Conservation (phyloP, 2,113 vertebrate species). For the Hassar affinis region DNA sequence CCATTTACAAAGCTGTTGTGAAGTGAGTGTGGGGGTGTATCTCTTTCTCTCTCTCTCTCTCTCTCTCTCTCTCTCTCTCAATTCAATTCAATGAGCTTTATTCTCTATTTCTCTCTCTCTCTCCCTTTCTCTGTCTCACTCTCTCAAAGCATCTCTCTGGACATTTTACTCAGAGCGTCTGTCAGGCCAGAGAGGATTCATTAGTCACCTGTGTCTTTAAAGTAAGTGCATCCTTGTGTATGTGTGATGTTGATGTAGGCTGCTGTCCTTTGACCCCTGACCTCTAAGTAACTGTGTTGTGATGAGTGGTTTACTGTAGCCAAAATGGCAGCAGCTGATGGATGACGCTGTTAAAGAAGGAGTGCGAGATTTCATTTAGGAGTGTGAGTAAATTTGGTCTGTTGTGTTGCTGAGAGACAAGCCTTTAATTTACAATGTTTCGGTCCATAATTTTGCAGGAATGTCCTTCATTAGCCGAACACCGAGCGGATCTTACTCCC, state of each 20-base stretch:
- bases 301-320: slow-evolving; percentile 51
- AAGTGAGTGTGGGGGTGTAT: slow-evolving; percentile 5
- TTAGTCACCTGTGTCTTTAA: background rate
- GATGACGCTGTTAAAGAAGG: slow-evolving; percentile 54
- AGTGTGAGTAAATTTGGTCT: slow-evolving; percentile 32
- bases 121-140: background rate
- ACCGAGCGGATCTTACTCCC: background rate
- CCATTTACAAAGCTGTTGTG: slow-evolving; percentile 21
- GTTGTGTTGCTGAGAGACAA: background rate
- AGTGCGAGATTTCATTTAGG: slow-evolving; percentile 51
- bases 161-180: slow-evolving; percentile 3
- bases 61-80: background rate
- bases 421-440: background rate
- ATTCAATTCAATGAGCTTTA: accelerated
- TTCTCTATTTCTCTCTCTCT: background rate
- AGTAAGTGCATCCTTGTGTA: background rate
- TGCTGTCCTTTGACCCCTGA: slow-evolving; percentile 21
- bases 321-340: slow-evolving; percentile 55
- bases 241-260: slow-evolving; percentile 17
- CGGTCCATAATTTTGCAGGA: background rate
- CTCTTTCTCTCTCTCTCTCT: slow-evolving; percentile 10
- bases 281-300: background rate
- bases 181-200: background rate
- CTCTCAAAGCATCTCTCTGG: background rate
- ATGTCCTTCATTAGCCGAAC: background rate